Evolutionary conservation across 1,140 invertebrate species (phyloP).

Genomic region (Hylyphantes graminicola): DNA sequence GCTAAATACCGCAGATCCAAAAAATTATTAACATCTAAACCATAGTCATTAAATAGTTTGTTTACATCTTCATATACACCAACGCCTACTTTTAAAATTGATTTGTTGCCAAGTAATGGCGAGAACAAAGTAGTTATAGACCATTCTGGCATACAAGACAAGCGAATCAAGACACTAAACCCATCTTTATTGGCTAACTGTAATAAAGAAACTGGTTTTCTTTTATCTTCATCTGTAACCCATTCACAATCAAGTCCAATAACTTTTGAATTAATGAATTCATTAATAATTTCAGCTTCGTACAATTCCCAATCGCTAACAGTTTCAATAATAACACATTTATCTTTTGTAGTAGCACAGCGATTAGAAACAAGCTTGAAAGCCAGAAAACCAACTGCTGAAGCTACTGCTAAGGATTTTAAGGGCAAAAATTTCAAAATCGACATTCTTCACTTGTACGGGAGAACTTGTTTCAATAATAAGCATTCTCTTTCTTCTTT

Average conservation of each 20-base stretch:
- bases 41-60: conserved; percentile 77
- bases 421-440: background rate
- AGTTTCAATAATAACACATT: conserved; percentile 37
- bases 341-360: background rate
- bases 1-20: conserved; percentile 80
- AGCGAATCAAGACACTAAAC: conserved; percentile 74
- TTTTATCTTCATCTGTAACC: conserved; percentile 71
- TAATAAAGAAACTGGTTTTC: conserved; percentile 73
- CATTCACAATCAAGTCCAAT: conserved; percentile 81
- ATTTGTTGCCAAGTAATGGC: conserved; percentile 70
- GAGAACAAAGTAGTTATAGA: conserved; percentile 72
- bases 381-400: background rate
- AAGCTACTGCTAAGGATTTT: background rate
- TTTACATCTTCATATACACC: conserved; percentile 77
- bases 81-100: conserved; percentile 81
- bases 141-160: conserved; percentile 71
- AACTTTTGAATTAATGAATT: conserved; percentile 35
- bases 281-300: conserved; percentile 28
- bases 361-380: conserved; percentile 4
- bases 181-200: conserved; percentile 76
- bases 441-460: background rate
- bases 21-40: conserved; percentile 74
- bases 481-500: no score
- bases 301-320: conserved; percentile 22
- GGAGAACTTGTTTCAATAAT: no score